Base-by-base conservation (phyloP, 1,140 invertebrate species). In the Pectinophora gossypiella region DNA sequence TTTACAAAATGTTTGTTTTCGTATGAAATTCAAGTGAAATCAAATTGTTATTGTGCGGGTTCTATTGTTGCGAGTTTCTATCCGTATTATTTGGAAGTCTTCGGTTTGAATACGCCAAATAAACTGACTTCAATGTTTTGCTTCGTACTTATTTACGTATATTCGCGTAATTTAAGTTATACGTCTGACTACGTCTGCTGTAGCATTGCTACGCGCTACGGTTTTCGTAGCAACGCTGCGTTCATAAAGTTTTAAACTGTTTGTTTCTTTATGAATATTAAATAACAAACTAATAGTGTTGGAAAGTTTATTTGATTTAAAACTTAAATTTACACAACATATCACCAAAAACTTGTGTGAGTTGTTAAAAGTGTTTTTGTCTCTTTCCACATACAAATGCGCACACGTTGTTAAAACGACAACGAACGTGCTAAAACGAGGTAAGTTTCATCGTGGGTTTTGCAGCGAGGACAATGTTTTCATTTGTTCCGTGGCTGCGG, bases 1-100 rank as follows among this genome's bases (percentile, higher is more conserved):
- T 74, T 76, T 76, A 68, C 71, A 48, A 58, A 59, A 64, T 59
- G 63, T 65, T 69, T 74, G 73, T 72, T 68, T 69, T 64, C 51
- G 45, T 54, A 45, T 40, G 38, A 51, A 51, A 57, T 51, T 51
- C 42, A 20, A 56, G 46, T n/a, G 50, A 43, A 65, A 59, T 59
- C 45, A 57, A 57, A 62, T 59, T 61, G 43, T 59, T 51, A 50
- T 54, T 50, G n/a, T n/a, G 52, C 51, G 32, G 10, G 19, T 48
- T 51, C 35, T 49, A 64, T 57, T 61, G 55, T 64, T 55, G 42
- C 22, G 4, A 23, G 22, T 32, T 32, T 32, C 2, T 9, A 32
- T 7, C 27, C n/a, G 27, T 32, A n/a, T 32, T 32, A n/a, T 32
- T 32, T 12, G 1, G n/a, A 32, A 7, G 27, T 32, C 27, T 7